These are phyloP conservation scores for Hycleus cichorii DNA, from an alignment of 1,140 invertebrate genomes.

Conservation along the genomic window DNA sequence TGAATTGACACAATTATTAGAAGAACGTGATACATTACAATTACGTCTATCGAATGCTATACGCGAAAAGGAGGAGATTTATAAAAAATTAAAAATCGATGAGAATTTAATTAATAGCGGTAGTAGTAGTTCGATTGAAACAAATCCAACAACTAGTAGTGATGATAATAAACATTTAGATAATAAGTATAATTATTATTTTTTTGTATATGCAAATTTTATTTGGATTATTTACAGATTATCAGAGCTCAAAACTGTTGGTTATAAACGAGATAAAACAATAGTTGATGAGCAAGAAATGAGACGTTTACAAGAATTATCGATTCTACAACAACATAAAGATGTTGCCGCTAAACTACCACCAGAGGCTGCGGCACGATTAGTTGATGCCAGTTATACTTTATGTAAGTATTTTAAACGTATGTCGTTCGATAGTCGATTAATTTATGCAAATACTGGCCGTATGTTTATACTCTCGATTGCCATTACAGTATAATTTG, in stretches of 20 bases:
- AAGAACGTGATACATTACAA: conserved; percentile 78
- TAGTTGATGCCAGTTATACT: conserved; percentile 63
- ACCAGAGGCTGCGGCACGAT: conserved; percentile 55
- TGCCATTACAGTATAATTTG: too few relatives aligned
- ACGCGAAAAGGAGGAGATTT: conserved; percentile 58
- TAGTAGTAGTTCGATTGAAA: not conserved
- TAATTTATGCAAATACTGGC: too few relatives aligned
- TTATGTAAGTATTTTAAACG: conserved; percentile 50
- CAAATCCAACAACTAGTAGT: not conserved
- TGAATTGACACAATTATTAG: conserved; percentile 73
- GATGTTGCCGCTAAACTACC: conserved; percentile 59
- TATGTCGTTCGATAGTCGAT: too few relatives aligned
- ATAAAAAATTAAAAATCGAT: conserved; percentile 33
- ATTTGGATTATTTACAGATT: conserved; percentile 44
- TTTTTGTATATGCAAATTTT: too few relatives aligned
- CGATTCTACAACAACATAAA: conserved; percentile 54
- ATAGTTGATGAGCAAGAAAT: conserved; percentile 65
- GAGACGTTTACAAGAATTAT: conserved; percentile 63
- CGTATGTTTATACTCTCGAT: too few relatives aligned
- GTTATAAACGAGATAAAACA: conserved; percentile 62
- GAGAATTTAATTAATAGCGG: not conserved
- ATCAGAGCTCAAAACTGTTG: conserved; percentile 63
- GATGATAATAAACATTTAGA: not conserved
- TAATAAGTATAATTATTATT: too few relatives aligned
- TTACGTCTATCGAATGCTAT: conserved; percentile 71